These are phyloP conservation scores for Oligia latruncula DNA, from an alignment of 2,888 invertebrate species.

Conservation along the genomic window DNA sequence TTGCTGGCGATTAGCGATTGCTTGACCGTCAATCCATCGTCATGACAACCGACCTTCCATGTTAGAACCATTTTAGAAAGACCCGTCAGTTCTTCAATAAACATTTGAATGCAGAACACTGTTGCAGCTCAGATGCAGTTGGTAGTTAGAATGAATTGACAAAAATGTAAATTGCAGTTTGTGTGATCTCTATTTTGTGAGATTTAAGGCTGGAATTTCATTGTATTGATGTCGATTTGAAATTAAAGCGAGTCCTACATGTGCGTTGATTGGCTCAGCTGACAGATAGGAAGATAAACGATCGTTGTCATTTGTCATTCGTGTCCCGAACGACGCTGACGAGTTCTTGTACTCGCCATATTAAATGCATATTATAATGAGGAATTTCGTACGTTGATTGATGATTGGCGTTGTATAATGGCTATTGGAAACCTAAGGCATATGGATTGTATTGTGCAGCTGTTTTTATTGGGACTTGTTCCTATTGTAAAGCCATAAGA, in stretches of 20 bases:
- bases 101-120: slow-evolving; percentile 67
- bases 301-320: slow-evolving; percentile 88
- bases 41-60: slow-evolving; percentile 71
- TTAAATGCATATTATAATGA: slow-evolving; percentile 87
- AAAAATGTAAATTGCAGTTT: slow-evolving; percentile 61
- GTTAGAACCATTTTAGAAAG: slow-evolving; percentile 70
- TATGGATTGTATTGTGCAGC: not conserved
- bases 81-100: slow-evolving; percentile 60
- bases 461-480: not conserved
- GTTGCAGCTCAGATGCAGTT: slow-evolving; percentile 72
- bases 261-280: slow-evolving; percentile 87
- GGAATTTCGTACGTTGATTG: slow-evolving; percentile 83
- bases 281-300: slow-evolving; percentile 89
- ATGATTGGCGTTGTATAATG: slow-evolving; percentile 71
- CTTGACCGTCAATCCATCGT: slow-evolving; percentile 77
- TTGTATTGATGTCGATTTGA: slow-evolving; percentile 36
- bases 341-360: slow-evolving; percentile 83
- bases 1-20: slow-evolving; percentile 78
- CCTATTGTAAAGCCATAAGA: not conserved
- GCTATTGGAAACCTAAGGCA: slow-evolving; percentile 15
- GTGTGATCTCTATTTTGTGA: slow-evolving; percentile 38
- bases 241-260: slow-evolving; percentile 78
- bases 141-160: slow-evolving; percentile 67
- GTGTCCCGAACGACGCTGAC: slow-evolving; percentile 75
- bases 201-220: slow-evolving; percentile 57